Evolutionary conservation across 2,113 vertebrate genomes (phyloP), one percentile per base, ranked within the genome.

Genomic region (Anas platyrhynchos): DNA sequence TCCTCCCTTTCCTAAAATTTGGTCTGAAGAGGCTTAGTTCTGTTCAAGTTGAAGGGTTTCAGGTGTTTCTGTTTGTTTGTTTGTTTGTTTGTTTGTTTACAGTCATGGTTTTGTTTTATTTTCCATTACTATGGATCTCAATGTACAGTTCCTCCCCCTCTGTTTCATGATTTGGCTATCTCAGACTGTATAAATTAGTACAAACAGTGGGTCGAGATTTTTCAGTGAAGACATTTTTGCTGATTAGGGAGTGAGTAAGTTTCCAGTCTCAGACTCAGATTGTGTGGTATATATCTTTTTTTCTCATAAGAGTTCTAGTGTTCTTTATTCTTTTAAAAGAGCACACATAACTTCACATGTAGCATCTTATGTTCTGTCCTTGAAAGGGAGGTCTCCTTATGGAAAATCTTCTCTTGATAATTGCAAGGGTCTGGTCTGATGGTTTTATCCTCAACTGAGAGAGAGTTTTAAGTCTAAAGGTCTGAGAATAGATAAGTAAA

Each of bases 51-150:
- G 16, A 38, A 62, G 5, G 15, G 2, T 43, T 72, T 72, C 25
- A 46, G 27, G 4, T 0, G 34, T 15, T 38, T 43, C 7, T 16
- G 55, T 1, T 63, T 9, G 0, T 61, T 91, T 26, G 65, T 41
- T 41, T 41, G 41, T 54, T n/a, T n/a, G n/a, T n/a, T 74, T 48
- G 73, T 46, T 78, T 81, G 25, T 46, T 75, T 27, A 21, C 25
- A 29, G 7, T 15, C 55, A 1, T 55, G 7, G 0, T 62, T 93
- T 87, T 50, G 0, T 62, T 93, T 87, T 50, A 79, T 55, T 65
- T 75, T 78, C 23, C 9, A n/a, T 29, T 78, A 62, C 14, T 36
- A 16, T 34, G 15, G 4, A 27, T 76, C 14, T 88, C 25, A 79
- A 5, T 7, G 2, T 44, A 86, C 2, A 22, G 4, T 66, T 38